Conservation (phyloP, 2,113 vertebrate species). For the Apteryx mantelli region DNA sequence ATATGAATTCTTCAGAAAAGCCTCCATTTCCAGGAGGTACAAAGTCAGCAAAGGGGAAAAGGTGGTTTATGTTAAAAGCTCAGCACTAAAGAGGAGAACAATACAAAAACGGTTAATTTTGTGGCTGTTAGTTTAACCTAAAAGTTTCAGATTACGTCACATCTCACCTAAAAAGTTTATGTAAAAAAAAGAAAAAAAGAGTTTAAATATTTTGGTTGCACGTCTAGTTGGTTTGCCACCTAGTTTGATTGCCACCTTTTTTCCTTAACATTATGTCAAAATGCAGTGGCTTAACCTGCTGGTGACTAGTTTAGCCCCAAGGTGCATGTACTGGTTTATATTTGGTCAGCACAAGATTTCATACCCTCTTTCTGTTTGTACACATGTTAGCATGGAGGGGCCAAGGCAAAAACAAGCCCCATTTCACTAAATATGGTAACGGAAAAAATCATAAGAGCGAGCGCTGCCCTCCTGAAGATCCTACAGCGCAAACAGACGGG, state of each 20-base stretch:
- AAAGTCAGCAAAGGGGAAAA: background rate
- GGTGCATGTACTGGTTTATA: background rate
- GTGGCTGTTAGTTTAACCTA: background rate
- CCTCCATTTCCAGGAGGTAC: background rate
- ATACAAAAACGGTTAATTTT: background rate
- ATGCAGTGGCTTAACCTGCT: background rate
- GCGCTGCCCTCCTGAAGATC: background rate
- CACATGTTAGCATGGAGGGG: background rate
- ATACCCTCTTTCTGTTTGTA: background rate
- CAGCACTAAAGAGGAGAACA: background rate
- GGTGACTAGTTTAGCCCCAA: background rate
- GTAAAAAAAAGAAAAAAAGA: background rate
- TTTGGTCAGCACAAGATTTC: background rate
- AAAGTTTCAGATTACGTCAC: background rate
- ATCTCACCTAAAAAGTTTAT: background rate
- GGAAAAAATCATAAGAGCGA: background rate
- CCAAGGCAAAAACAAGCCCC: background rate
- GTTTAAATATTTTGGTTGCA: background rate
- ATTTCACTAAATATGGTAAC: rapidly evolving
- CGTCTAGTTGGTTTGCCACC: too few species aligned
- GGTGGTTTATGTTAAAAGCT: background rate
- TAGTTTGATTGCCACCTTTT: too few species aligned
- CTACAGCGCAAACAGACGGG: background rate
- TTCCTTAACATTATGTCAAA: background rate
- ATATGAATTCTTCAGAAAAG: background rate